These are phyloP conservation scores for Pangasius macronema DNA, from an alignment of 2,797 vertebrate genomes.

Conservation along the genomic window DNA sequence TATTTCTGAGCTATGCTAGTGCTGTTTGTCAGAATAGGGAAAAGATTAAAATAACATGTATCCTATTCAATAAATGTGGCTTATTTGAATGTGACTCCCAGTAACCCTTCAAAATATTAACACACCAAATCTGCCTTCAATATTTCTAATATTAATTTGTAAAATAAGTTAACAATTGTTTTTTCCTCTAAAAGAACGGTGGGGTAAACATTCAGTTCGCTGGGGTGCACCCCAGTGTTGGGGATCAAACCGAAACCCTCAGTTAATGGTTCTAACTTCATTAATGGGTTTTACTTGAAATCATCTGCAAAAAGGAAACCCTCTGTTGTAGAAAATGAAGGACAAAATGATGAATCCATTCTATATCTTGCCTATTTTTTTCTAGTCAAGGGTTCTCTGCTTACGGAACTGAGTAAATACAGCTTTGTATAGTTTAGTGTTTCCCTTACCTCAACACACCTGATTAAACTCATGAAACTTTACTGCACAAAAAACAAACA, in stretches of 20 bases:
- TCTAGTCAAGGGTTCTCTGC: not conserved
- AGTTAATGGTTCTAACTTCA: not conserved
- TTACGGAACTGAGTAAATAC: not conserved
- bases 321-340: not conserved
- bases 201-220: too few relatives aligned
- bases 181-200: too few relatives aligned
- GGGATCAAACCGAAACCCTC: too few relatives aligned
- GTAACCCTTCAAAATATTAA: not conserved
- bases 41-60: not conserved
- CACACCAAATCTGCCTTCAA: not conserved
- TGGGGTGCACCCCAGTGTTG: too few relatives aligned
- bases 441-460: not conserved
- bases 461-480: not conserved
- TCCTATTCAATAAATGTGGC: not conserved
- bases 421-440: not conserved
- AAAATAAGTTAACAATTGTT: not conserved
- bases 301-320: not conserved
- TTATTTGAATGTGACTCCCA: not conserved
- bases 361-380: not conserved
- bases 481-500: constrained; percentile 1
- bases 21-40: not conserved
- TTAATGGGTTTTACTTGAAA: not conserved
- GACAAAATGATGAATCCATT: not conserved
- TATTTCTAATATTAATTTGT: not conserved
- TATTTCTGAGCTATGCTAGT: not conserved